Evolutionary conservation across 2,113 vertebrate genomes (phyloP).

Genomic region (Cepphus grylle): DNA sequence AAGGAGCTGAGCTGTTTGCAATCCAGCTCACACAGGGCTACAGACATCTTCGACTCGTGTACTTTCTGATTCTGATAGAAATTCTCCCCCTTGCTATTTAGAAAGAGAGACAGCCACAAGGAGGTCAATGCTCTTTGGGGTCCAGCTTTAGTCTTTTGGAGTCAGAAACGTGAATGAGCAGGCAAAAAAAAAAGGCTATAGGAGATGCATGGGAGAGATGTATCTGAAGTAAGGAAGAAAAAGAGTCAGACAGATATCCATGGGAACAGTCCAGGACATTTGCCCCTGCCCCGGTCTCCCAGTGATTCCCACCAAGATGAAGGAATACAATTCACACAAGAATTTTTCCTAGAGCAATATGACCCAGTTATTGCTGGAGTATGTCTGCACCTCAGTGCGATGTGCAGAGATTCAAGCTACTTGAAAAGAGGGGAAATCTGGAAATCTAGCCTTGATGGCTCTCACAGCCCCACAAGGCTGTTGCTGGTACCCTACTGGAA

Average conservation of each 20-base stretch:
- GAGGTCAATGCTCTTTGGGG: not conserved
- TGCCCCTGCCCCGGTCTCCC: not conserved
- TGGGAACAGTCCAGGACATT: not conserved
- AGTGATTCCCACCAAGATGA: not conserved
- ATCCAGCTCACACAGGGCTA: not conserved
- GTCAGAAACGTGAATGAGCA: not conserved
- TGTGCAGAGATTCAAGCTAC: not conserved
- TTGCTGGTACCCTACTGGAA: not conserved
- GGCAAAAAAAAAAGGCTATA: not conserved
- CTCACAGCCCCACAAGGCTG: not conserved
- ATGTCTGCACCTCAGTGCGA: not conserved
- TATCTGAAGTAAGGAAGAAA: not conserved
- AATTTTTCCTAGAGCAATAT: not conserved
- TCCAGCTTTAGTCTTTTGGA: not conserved
- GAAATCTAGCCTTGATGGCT: not conserved
- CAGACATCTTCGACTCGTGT: not conserved
- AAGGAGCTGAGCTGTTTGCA: not conserved
- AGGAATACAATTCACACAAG: not conserved
- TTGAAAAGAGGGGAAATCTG: not conserved
- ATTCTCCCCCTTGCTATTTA: not conserved
- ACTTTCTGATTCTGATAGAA: conserved; percentile 1
- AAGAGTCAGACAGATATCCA: not conserved
- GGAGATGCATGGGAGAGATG: not conserved
- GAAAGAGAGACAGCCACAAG: not conserved
- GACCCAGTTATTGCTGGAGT: not conserved